Conservation (phyloP, 2,797 vertebrate genomes). For the Bovichtus diacanthus region DNA sequence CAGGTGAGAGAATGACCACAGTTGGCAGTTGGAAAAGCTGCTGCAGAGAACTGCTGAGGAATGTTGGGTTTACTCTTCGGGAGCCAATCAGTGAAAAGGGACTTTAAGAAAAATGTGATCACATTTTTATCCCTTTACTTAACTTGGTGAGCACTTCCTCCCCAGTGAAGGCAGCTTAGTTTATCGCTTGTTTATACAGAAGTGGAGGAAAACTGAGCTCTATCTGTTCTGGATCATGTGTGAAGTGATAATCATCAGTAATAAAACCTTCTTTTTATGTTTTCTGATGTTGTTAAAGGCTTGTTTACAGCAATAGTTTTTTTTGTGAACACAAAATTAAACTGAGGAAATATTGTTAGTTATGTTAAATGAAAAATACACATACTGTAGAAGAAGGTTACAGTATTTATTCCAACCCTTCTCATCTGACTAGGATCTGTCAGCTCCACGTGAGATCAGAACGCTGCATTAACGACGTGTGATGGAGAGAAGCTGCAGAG, state of each 20-base stretch:
- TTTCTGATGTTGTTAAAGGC: neutral
- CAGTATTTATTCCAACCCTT: neutral
- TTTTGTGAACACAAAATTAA: neutral
- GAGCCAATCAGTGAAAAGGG: slow-evolving; percentile 78
- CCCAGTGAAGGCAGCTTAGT: slow-evolving; percentile 61
- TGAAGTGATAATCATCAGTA: neutral
- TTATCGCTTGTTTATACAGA: slow-evolving; percentile 12
- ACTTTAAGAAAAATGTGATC: slow-evolving; percentile 67
- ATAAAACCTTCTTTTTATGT: neutral
- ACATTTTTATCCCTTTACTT: slow-evolving; percentile 66
- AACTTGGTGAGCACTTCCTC: slow-evolving; percentile 68
- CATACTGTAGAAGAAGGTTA: neutral
- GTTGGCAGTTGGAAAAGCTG: slow-evolving; percentile 58
- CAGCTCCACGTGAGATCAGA: neutral
- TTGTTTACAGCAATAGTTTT: neutral
- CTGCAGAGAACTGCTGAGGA: slow-evolving; percentile 62
- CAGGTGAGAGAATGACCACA: slow-evolving; percentile 66
- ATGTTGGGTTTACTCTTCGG: slow-evolving; percentile 72
- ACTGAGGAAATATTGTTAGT: accelerated
- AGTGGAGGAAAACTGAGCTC: slow-evolving; percentile 11
- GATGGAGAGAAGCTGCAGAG: slow-evolving; percentile 34
- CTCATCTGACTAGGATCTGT: neutral
- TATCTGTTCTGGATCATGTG: neutral
- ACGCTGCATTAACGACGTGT: neutral
- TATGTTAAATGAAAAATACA: neutral